Evolutionary conservation across 2,888 invertebrate genomes (phyloP).

Genomic region (Zonitis immaculata): DNA sequence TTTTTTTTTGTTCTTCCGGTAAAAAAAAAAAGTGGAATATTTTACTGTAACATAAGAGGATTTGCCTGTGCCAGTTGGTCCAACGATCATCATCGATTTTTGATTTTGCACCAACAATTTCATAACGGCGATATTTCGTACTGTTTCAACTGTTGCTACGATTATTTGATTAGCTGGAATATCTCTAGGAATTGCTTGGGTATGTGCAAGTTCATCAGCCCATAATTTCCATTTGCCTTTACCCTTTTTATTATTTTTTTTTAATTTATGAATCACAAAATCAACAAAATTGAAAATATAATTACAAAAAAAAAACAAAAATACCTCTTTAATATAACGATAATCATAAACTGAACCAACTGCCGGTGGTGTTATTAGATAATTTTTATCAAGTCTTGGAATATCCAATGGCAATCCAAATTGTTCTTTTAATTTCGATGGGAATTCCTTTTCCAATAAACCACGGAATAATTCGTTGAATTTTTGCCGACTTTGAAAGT

Average conservation of each 20-base stretch:
- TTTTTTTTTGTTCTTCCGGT: too few species aligned
- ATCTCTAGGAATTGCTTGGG: conserved; percentile 78
- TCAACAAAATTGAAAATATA: too few species aligned
- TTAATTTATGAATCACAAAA: too few species aligned
- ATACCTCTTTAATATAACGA: conserved; percentile 85
- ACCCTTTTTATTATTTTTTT: too few species aligned
- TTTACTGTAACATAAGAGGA: conserved; percentile 78
- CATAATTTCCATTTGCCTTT: conserved; percentile 92
- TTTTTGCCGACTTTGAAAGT: conserved; percentile 64
- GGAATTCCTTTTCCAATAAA: conserved; percentile 78
- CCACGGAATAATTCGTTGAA: conserved; percentile 78
- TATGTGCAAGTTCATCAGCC: conserved; percentile 74
- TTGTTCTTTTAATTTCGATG: conserved; percentile 56
- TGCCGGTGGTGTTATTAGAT: conserved; percentile 77
- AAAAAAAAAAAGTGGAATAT: too few species aligned
- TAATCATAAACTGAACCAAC: conserved; percentile 87
- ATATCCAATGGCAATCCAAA: conserved; percentile 57
- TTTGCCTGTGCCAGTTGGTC: conserved; percentile 94
- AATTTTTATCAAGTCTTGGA: conserved; percentile 69
- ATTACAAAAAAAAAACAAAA: too few species aligned
- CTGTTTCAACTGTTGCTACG: conserved; percentile 87
- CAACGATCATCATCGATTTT: conserved; percentile 82
- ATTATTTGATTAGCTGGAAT: conserved; percentile 93
- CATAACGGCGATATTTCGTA: conserved; percentile 77
- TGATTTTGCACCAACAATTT: conserved; percentile 73